A percentile compares a stretch with the other conserved stretches of the same genome.
phyloP scores from a whole-genome alignment of 2,888 invertebrate species.

The Smittia sp. region DNA sequence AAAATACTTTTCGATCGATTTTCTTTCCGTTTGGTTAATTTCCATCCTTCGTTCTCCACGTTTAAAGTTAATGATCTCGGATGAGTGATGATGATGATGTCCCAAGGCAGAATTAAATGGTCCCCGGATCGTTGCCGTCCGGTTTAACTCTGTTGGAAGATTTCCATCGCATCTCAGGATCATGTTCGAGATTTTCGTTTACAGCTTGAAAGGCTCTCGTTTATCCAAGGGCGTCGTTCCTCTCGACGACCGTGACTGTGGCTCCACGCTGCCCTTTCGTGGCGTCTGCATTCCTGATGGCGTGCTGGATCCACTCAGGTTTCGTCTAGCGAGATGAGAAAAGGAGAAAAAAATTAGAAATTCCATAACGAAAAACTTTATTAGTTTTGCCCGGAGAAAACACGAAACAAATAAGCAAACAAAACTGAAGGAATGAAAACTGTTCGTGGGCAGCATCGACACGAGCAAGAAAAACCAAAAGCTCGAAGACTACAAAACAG shows the following conservation, averaged over 20 bases:
- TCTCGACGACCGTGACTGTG: constrained; percentile 50
- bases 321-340: constrained; percentile 47
- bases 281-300: constrained; percentile 55
- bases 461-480: no score
- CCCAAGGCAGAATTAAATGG: constrained; percentile 30
- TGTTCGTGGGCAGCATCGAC: no score
- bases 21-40: not conserved
- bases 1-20: constrained; percentile 21
- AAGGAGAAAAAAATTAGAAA: constrained; percentile 9
- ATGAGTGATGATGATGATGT: not conserved
- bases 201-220: constrained; percentile 74
- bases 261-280: constrained; percentile 50
- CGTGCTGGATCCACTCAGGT: constrained; percentile 53
- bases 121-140: not conserved
- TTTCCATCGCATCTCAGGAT: not conserved
- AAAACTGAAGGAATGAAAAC: no score
- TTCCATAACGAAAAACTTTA: not conserved
- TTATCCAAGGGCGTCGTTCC: constrained; percentile 53
- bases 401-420: no score
- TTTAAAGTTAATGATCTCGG: not conserved
- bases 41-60: not conserved
- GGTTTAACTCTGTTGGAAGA: constrained; percentile 26
- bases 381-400: no score
- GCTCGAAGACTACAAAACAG: no score
- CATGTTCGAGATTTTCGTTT: constrained; percentile 47